Evolutionary conservation across 53 echinoderm and acorn worm species (phyloP).

Genomic region (Henricia sp.): DNA sequence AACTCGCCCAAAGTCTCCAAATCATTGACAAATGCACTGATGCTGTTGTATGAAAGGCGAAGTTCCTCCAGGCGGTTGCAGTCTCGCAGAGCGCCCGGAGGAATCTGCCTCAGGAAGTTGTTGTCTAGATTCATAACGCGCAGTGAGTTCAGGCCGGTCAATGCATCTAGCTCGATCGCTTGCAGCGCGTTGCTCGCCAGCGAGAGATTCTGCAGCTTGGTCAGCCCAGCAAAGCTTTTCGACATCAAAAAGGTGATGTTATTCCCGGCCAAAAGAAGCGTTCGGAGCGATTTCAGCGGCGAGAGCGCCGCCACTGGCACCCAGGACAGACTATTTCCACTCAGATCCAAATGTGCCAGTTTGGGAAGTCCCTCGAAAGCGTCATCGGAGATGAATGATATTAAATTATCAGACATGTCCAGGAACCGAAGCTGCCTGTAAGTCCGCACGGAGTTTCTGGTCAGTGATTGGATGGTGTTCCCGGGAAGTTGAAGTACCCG

Average conservation of each 20-base stretch:
- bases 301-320: constrained; percentile 46
- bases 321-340: constrained; percentile 10
- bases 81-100: constrained; percentile 11
- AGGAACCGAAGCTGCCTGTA: constrained; percentile 48
- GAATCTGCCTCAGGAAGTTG: constrained; percentile 31
- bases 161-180: constrained; percentile 20
- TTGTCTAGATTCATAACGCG: background rate
- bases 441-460: background rate
- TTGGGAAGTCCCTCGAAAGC: constrained; percentile 33
- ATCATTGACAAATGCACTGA: constrained; percentile 24
- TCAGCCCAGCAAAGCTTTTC: constrained; percentile 27
- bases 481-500: constrained; percentile 15
- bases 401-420: constrained; percentile 25
- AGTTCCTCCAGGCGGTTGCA: constrained; percentile 30
- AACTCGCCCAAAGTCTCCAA: constrained; percentile 24
- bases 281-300: constrained; percentile 27
- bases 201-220: constrained; percentile 44
- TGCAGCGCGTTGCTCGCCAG: constrained; percentile 9
- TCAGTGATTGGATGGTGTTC: constrained; percentile 15
- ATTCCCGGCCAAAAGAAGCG: constrained; percentile 24
- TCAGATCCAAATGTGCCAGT: constrained; percentile 31
- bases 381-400: constrained; percentile 7
- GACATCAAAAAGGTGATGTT: constrained; percentile 9
- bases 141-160: constrained; percentile 14
- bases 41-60: constrained; percentile 22